Evolutionary conservation across 2,888 invertebrate genomes (phyloP), one percentile per base, ranked within the genome.

Genomic region (Spodoptera littoralis): DNA sequence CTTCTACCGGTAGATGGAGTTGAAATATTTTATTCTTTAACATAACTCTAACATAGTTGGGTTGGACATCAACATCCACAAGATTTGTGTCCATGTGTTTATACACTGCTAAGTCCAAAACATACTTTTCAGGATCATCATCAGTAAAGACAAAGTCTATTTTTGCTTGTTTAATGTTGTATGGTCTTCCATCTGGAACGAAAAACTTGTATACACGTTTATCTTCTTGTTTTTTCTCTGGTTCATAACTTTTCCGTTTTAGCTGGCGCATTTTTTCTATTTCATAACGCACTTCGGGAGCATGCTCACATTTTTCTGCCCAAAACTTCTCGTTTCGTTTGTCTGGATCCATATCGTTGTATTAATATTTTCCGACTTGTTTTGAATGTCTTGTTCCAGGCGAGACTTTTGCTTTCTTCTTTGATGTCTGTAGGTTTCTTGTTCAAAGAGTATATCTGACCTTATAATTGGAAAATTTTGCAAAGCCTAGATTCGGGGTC

Each of bases 11-110:
- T 72, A 99, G 95, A 68, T 96, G 96, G 77, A 99, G 95, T 91
- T 99, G 99, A 86, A 99, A 97, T 81, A 98, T 95, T 95, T 98
- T 98, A 13, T 96, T 97, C 89, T 98, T 98, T 42, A 99, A 93
- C 0, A 94, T 95, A 3, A 98, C 96, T 80, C 97, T 95, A 1
- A 98, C 97, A 88, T 98, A 98, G 73, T 96, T 96, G 0, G 98
- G 97, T 83, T 99, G 97, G 0, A 99, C 95, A 92, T 99, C 98
- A 12, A 98, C 96, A 76, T 98, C 96, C 46, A 99, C 92, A 57
- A 97, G 93, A 63, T 96, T 96, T 0, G 98, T 98, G 84, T 99
- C 99, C 85, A 99, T 91, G 87, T 97, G 96, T 88, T 98, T 98
- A 84, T 85, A 95, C 65, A 92, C 84, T 42, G 89, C 88, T 70